These are phyloP conservation scores for Ptiloglossa arizonensis DNA, from an alignment of 1,140 invertebrate genomes.

Conservation along the genomic window DNA sequence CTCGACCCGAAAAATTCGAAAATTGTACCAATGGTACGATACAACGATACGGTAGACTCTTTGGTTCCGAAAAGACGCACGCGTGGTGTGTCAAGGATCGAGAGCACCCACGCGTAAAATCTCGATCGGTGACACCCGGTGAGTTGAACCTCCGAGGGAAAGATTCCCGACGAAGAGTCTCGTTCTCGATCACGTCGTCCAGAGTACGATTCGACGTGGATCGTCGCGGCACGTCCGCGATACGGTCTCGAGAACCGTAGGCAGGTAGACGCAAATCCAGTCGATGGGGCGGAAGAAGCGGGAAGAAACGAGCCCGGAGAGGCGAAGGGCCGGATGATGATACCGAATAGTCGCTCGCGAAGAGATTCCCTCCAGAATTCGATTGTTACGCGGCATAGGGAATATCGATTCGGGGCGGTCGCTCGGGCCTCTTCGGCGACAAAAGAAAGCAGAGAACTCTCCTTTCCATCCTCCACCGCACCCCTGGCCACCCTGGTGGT, in stretches of 20 bases:
- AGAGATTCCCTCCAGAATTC: conserved; percentile 30
- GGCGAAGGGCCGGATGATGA: not conserved
- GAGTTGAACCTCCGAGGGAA: not conserved
- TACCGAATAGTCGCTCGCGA: not conserved
- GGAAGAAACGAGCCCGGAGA: not conserved
- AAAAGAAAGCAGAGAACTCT: conserved; percentile 30
- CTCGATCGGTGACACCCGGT: no score
- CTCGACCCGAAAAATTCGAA: no score
- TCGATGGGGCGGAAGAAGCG: conserved; percentile 16
- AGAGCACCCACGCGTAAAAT: no score
- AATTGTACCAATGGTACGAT: no score
- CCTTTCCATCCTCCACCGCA: not conserved
- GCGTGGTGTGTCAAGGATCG: no score
- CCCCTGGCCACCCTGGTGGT: no score
- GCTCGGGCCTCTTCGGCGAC: conserved; percentile 14
- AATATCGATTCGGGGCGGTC: conserved; percentile 47
- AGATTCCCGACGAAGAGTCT: not conserved
- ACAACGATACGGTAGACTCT: no score
- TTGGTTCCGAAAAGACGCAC: no score
- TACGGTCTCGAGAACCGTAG: not conserved
- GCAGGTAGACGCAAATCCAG: not conserved
- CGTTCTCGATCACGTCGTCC: not conserved
- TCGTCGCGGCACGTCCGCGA: no score
- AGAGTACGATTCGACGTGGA: not conserved
- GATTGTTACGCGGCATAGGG: conserved; percentile 44